phyloP scores from a whole-genome alignment of 1,140 invertebrate genomes.

The Philaenus spumarius region DNA sequence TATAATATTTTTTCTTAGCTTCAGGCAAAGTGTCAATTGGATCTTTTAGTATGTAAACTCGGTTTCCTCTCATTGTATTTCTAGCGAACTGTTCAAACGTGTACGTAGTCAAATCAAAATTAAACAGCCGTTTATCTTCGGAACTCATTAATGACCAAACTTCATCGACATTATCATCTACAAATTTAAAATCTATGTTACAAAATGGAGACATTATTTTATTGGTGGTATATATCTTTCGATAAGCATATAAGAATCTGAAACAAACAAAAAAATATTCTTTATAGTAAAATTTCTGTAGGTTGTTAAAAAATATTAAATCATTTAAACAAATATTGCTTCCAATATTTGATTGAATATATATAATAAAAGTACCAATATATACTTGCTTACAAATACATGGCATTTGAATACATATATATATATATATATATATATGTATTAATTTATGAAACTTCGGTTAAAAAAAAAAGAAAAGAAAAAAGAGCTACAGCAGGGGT shows the following conservation, averaged over 20 bases:
- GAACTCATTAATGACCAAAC: slow-evolving; percentile 49
- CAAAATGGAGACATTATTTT: slow-evolving; percentile 65
- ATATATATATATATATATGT: too few species aligned
- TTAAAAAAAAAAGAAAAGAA: too few species aligned
- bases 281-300: too few species aligned
- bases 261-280: slow-evolving; percentile 26
- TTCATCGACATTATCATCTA: slow-evolving; percentile 51
- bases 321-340: too few species aligned
- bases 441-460: too few species aligned
- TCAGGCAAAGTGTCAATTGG: slow-evolving; percentile 43
- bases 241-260: slow-evolving; percentile 61
- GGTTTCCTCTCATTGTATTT: slow-evolving; percentile 54
- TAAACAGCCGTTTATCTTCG: slow-evolving; percentile 55
- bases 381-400: too few species aligned
- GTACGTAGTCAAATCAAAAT: slow-evolving; percentile 57
- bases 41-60: slow-evolving; percentile 65
- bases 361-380: too few species aligned
- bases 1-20: slow-evolving; percentile 2
- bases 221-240: slow-evolving; percentile 66
- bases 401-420: too few species aligned
- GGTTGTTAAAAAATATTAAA: too few species aligned
- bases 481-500: too few species aligned
- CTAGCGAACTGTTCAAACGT: slow-evolving; percentile 61
- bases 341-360: too few species aligned
- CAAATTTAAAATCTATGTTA: slow-evolving; percentile 61